Evolutionary conservation across 2,797 vertebrate species (phyloP).

Genomic region (Rhinophrynus dorsalis): DNA sequence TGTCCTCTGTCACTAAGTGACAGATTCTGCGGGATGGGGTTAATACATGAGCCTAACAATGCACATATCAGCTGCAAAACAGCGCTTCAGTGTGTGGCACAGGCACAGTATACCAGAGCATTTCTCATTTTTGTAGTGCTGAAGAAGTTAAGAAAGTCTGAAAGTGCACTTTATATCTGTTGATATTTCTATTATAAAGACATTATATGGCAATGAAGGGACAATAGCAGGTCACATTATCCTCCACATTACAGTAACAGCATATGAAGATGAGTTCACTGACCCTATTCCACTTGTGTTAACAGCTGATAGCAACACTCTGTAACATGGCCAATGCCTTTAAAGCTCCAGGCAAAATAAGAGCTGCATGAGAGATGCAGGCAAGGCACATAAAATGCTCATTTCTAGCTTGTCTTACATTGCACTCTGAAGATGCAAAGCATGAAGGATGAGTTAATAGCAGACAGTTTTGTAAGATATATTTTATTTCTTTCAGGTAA

Average conservation of each 20-base stretch:
- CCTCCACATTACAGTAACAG: neutral
- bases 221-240: neutral
- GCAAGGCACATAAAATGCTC: neutral
- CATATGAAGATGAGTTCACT: conserved; percentile 9
- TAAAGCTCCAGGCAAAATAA: neutral
- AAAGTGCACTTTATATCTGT: neutral
- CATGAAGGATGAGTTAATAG: neutral
- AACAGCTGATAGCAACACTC: neutral
- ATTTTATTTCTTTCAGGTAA: neutral
- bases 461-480: neutral
- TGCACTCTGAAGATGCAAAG: neutral
- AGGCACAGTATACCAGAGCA: no score
- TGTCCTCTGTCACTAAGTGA: no score
- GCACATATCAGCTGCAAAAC: no score
- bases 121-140: no score
- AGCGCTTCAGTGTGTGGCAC: no score
- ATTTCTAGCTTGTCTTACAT: conserved; percentile 6
- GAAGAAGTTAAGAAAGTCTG: neutral
- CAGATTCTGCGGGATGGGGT: no score
- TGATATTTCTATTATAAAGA: neutral
- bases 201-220: neutral
- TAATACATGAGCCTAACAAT: no score
- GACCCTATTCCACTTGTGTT: conserved; percentile 3
- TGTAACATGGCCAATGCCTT: neutral
- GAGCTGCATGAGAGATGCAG: neutral